Conservation (phyloP, 2,797 vertebrate species). For the Gymnothorax javanicus region DNA sequence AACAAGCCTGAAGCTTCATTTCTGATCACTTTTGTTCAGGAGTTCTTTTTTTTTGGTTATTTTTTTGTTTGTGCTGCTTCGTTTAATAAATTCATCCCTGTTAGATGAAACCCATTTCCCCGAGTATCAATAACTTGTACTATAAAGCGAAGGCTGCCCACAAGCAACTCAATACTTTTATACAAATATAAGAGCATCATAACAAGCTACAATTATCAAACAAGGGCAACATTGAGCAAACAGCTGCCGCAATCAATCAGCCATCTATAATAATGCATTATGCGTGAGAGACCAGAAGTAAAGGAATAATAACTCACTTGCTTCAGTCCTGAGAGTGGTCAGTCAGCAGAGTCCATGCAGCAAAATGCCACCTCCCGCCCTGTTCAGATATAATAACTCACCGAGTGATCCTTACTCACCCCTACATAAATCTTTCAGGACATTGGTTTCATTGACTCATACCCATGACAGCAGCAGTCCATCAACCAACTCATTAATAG, state of each 20-base stretch:
- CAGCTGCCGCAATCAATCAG: neutral
- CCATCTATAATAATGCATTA: neutral
- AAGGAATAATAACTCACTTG: constrained; percentile 15
- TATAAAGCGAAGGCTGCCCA: neutral
- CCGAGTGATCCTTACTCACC: constrained; percentile 41
- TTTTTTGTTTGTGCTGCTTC: neutral
- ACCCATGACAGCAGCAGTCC: constrained; percentile 51
- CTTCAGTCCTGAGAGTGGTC: neutral
- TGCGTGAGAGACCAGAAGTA: neutral
- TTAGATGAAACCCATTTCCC: neutral
- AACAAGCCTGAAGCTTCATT: neutral
- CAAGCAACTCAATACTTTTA: neutral
- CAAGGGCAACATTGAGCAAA: neutral
- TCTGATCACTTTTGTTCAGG: neutral
- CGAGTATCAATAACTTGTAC: neutral
- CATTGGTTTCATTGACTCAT: constrained; percentile 44
- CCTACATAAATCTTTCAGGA: constrained; percentile 38
- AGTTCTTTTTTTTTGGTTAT: neutral
- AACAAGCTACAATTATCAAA: constrained; percentile 2
- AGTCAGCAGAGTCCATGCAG: neutral
- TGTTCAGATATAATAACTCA: constrained; percentile 40
- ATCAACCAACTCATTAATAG: constrained; percentile 50
- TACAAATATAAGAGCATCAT: neutral
- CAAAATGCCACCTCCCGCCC: constrained; percentile 1
- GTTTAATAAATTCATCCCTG: neutral